Base-by-base conservation (phyloP, 1,140 invertebrate genomes). In the Harpegnathos saltator region DNA sequence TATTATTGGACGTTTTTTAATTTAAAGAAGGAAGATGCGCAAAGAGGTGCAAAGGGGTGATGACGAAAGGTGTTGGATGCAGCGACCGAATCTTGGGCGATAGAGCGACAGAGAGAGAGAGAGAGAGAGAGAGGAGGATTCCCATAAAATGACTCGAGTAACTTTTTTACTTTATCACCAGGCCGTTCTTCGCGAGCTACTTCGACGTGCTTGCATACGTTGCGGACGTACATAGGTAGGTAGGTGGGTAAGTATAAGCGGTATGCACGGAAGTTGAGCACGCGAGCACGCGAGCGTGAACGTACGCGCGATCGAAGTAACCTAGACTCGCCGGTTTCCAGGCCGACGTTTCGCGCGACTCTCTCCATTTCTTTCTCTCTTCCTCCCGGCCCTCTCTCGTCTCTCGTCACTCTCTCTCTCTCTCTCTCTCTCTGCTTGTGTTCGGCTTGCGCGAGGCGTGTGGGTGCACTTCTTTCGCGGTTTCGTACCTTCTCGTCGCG, bases 101-200 rank as follows among this genome's bases (percentile, higher is more conserved):
- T n/a, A n/a, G n/a, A n/a, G n/a, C n/a, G n/a, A n/a, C n/a, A n/a
- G n/a, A n/a, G n/a, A n/a, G n/a, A n/a, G n/a, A n/a, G n/a, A n/a
- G n/a, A n/a, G n/a, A n/a, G n/a, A n/a, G n/a, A n/a, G n/a, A n/a
- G n/a, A n/a, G n/a, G n/a, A 84, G 87, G 87, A 71, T 81, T 86
- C 82, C 73, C 90, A 88, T 85, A 89, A 91, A 91, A 91, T 86
- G 71, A 62, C 81, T 75, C n/a, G 50, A 83, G 85, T 87, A 90
- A 90, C 87, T 90, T 90, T 91, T 91, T 89, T 89, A 91, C 85
- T 90, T 90, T 86, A 89, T 88, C 85, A 89, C 83, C 83, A 56
- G 78, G 54, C 83, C 81, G 74, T 85, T 68, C 63, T 68, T 59
- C 69, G 48, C 74, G 58, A 83, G 61, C 86, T 52, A 68, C 62